Conservation (phyloP, 2,888 invertebrate species). For the Zootermopsis nevadensis region DNA sequence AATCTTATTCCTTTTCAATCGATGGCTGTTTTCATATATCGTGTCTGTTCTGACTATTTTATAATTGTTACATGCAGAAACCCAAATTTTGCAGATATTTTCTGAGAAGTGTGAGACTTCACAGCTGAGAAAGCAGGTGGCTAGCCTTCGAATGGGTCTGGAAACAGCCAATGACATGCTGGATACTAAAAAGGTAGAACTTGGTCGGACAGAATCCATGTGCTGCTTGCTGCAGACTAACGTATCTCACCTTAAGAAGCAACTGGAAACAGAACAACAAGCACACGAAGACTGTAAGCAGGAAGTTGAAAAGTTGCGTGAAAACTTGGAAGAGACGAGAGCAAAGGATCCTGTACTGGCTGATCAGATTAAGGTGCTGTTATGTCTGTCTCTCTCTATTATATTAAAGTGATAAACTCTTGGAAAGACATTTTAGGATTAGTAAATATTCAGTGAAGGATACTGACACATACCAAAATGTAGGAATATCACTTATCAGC, state of each 20-base stretch:
- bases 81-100: constrained; percentile 49
- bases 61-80: too few relatives aligned
- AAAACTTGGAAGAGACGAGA: constrained; percentile 52
- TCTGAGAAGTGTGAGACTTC: constrained; percentile 53
- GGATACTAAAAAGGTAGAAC: constrained; percentile 53
- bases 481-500: too few relatives aligned
- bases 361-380: constrained; percentile 52
- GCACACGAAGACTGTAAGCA: constrained; percentile 51
- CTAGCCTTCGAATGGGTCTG: constrained; percentile 53
- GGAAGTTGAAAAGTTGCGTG: constrained; percentile 44
- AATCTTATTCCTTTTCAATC: too few relatives aligned
- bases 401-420: too few relatives aligned
- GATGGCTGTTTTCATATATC: too few relatives aligned
- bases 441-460: too few relatives aligned
- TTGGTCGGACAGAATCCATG: constrained; percentile 51
- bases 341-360: constrained; percentile 50
- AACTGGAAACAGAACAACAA: constrained; percentile 52
- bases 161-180: constrained; percentile 53
- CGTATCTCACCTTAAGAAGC: constrained; percentile 49
- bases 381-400: neutral
- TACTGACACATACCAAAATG: too few relatives aligned
- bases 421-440: too few relatives aligned
- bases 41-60: neutral
- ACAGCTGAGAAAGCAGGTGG: constrained; percentile 53
- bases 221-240: constrained; percentile 49